Base-by-base conservation (phyloP, 1,140 invertebrate species). In the Elymnias hypermnestra region DNA sequence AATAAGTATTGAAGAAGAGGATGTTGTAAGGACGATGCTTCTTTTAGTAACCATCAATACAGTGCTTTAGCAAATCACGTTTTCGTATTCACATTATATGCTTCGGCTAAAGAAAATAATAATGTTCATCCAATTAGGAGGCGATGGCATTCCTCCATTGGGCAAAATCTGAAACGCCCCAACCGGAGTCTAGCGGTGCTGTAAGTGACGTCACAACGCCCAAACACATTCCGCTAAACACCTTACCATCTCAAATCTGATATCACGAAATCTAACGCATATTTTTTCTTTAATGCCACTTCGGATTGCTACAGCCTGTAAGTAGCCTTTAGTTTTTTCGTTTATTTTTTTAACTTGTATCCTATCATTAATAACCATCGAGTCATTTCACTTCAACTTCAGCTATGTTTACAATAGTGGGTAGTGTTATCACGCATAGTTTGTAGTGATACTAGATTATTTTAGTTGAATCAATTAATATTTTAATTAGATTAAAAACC, bases 231-330 rank as follows among this genome's bases (percentile, higher is more conserved):
- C 62, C 59, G 72, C 68, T 64, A 63, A 63, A 66, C 53, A 63
- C 64, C 63, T 72, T 67, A 64, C 66, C 73, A 79, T 61, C 55
- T 62, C 59, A 64, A 56, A 69, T 66, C 59, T 67, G 73, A 69
- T 75, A 76, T 78, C 76, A 83, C 67, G 65, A 75, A 62, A 77
- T 79, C 76, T 83, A 86, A 86, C 74, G 70, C 78, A 83, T 83
- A 57, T 50, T 65, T 69, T 76, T 74, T 69, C 70, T 83, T 74
- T 74, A 74, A 82, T 72, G 82, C 82, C 72, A 78, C 79, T 58
- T 74, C 56, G 79, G 76, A 82, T 69, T 56, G 52, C 60, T 67
- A 67, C 73, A 86, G 83, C 83, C 81, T 81, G 79, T 83, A 72
- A 83, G 82, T 85, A 83, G 66, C 63, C 53, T 63, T 29, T 57